These are phyloP conservation scores for Nesidiocoris tenuis DNA, from an alignment of 2,888 invertebrate species.

Conservation along the genomic window DNA sequence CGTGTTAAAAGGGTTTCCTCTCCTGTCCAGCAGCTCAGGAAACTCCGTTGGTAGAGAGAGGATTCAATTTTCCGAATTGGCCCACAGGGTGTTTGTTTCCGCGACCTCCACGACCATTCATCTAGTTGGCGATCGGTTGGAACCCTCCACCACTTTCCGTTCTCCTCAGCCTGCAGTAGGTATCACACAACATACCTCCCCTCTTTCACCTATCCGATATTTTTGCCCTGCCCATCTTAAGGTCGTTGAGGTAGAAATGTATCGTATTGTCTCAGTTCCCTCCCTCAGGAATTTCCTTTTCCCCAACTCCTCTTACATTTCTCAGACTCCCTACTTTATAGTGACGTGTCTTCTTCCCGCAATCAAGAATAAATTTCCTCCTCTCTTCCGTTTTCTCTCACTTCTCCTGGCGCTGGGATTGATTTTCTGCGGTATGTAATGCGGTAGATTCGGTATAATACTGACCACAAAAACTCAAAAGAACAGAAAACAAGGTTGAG, in stretches of 20 bases:
- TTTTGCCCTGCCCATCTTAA: neutral
- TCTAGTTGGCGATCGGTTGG: neutral
- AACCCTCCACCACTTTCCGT: neutral
- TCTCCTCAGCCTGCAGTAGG: neutral
- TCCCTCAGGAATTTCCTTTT: neutral
- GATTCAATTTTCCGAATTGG: slow-evolving; percentile 41
- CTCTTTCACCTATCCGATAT: neutral
- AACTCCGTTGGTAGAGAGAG: neutral
- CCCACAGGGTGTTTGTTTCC: slow-evolving; percentile 37
- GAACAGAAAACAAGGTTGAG: too few relatives aligned
- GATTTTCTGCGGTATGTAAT: too few relatives aligned
- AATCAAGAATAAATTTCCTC: neutral
- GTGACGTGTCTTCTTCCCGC: neutral
- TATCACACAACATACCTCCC: neutral
- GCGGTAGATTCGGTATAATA: too few relatives aligned
- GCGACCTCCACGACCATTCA: slow-evolving; percentile 35
- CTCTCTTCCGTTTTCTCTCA: too few relatives aligned
- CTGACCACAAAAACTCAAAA: too few relatives aligned
- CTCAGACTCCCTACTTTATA: neutral
- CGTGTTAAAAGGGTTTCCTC: neutral
- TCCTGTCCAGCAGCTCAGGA: neutral
- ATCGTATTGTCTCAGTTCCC: neutral
- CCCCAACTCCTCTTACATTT: neutral
- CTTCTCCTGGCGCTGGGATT: too few relatives aligned
- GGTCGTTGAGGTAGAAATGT: neutral